These are phyloP conservation scores for Pyrocoelia pectoralis DNA, from an alignment of 2,888 invertebrate species.

Conservation along the genomic window DNA sequence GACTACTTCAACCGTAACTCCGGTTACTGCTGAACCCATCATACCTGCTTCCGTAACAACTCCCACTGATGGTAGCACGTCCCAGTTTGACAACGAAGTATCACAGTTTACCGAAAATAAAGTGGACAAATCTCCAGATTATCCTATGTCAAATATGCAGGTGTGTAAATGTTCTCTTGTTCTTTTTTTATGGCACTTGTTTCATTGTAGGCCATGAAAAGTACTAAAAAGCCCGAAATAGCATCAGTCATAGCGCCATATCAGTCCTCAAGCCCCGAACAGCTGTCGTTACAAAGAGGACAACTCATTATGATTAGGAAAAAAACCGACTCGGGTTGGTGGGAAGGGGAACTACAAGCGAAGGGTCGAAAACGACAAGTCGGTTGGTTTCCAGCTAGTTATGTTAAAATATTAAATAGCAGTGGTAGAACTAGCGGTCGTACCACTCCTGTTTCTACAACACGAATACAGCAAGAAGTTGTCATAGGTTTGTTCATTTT, in stretches of 20 bases:
- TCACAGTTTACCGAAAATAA: slow-evolving; percentile 61
- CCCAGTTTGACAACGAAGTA: slow-evolving; percentile 59
- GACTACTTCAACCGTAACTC: slow-evolving; percentile 40
- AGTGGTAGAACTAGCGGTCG: slow-evolving; percentile 75
- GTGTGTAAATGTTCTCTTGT: slow-evolving; percentile 20
- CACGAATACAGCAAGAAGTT: slow-evolving; percentile 68
- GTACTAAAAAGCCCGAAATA: slow-evolving; percentile 84
- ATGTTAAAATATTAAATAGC: slow-evolving; percentile 83
- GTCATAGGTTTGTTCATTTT: slow-evolving; percentile 55
- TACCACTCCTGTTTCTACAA: slow-evolving; percentile 76
- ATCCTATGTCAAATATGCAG: slow-evolving; percentile 56
- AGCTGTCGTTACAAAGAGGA: slow-evolving; percentile 87
- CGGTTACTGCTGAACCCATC: slow-evolving; percentile 22
- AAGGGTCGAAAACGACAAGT: slow-evolving; percentile 89
- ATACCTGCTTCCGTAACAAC: slow-evolving; percentile 39
- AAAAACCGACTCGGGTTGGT: slow-evolving; percentile 98
- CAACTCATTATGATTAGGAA: slow-evolving; percentile 96
- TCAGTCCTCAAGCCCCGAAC: slow-evolving; percentile 90
- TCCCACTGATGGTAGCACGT: slow-evolving; percentile 45
- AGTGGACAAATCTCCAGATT: slow-evolving; percentile 54
- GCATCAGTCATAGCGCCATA: slow-evolving; percentile 95
- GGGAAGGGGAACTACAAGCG: slow-evolving; percentile 98
- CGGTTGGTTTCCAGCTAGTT: slow-evolving; percentile 99
- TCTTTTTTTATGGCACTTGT: slow-evolving; percentile 6
- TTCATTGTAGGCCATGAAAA: slow-evolving; percentile 64